Percentiles rank a stretch among this genome's conserved stretches.
These are phyloP conservation scores for Atta colombica DNA, from an alignment of 1,140 invertebrate genomes.

Conservation along the genomic window DNA sequence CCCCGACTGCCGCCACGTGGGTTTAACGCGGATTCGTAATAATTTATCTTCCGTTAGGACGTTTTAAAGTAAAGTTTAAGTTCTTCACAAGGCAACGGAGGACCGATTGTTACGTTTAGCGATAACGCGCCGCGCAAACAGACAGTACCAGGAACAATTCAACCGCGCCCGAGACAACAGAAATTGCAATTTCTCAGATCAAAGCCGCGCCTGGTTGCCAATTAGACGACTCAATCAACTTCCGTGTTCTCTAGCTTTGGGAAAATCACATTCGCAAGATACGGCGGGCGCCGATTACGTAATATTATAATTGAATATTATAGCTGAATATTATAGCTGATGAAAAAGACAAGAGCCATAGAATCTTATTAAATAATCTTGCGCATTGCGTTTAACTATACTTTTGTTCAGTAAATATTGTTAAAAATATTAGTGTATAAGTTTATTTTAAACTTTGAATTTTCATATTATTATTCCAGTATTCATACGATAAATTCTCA, in stretches of 20 bases:
- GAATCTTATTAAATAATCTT: not conserved
- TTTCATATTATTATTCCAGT: no score
- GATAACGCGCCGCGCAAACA: constrained; percentile 43
- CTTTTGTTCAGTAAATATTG: not conserved
- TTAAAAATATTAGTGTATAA: not conserved
- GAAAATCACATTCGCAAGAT: constrained; percentile 3
- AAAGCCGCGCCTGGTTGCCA: constrained; percentile 33
- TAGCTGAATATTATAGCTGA: not conserved
- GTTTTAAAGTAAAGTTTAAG: constrained; percentile 27
- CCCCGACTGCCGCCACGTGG: constrained; percentile 45
- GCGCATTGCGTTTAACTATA: not conserved
- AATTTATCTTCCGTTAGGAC: constrained; percentile 53
- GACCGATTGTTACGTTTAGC: constrained; percentile 50
- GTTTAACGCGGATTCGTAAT: constrained; percentile 57
- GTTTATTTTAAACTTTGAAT: not conserved
- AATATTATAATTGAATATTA: not conserved
- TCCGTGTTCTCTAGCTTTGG: constrained; percentile 6
- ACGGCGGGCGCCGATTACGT: not conserved
- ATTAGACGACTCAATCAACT: constrained; percentile 47
- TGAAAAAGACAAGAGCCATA: not conserved
- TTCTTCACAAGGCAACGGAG: not conserved
- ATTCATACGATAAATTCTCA: not conserved
- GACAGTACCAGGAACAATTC: constrained; percentile 11
- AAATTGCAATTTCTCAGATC: constrained; percentile 56
- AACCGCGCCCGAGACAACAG: constrained; percentile 23